Base-by-base conservation (phyloP, 2,888 invertebrate species). In the Sturmia bella region DNA sequence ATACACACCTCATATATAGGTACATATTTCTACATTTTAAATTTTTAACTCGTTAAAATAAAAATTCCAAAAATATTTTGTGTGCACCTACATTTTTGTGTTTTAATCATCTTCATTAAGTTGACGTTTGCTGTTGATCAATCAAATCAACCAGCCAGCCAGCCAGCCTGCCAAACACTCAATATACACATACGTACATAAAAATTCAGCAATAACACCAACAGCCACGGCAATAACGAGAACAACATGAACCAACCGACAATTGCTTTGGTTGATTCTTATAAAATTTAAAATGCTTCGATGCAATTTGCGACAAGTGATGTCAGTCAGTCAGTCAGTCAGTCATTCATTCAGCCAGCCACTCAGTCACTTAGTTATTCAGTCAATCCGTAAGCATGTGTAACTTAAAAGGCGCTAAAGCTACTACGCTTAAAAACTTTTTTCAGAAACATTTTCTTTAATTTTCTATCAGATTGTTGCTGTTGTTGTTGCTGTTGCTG, bases 41-140 rank as follows among this genome's bases (percentile, higher is more conserved):
- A 50, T 37, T 21, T n/a, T 64, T 64, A 64, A 64, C 77, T 78
- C 37, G 57, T 78, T 78, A 78, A 72, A 78, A 57, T 57, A n/a
- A 78, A 64, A 78, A 78, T 78, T 78, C 78, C 72, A 66, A 72
- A 78, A 72, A 78, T 78, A 66, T 72, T 72, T 72, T 37, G 50
- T 59, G 45, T 57, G 78, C 78, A 66, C 72, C 72, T 78, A 72
- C 64, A 64, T 78, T 66, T 72, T 72, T 78, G 56, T 64, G 50
- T 70, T 78, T 74, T 74, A 78, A 78, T 82, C 82, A 78, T 82
- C 82, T 82, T 82, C 82, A 82, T 82, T 82, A 78, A 70, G 69
- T 78, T 66, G 78, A 78, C 59, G 82, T 74, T 69, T 12, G 50
- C 13, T 74, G 77, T 74, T 82, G 82, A 74, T 81, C 82, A 82